Percentiles rank a stretch among this genome's conserved stretches.
phyloP scores from a whole-genome alignment of 2,888 invertebrate genomes.

The Eristalis intricaria region DNA sequence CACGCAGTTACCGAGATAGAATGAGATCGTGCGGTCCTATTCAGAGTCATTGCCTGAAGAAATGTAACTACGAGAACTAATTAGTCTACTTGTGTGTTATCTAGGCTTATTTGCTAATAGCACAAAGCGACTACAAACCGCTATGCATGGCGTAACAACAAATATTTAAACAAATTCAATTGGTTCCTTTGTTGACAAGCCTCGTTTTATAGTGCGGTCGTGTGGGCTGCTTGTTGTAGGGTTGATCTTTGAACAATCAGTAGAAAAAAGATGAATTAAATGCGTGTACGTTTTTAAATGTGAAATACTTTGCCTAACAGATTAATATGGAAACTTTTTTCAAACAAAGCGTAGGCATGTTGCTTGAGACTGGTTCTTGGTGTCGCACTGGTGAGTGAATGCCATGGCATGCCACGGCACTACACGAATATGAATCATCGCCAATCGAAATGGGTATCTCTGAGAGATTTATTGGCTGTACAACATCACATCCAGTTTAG shows the following conservation, averaged over 20 bases:
- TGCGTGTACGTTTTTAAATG: neutral
- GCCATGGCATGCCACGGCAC: neutral
- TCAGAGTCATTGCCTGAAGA: slow-evolving; percentile 9
- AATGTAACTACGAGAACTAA: slow-evolving; percentile 26
- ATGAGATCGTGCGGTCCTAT: neutral
- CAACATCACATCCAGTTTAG: slow-evolving; percentile 16
- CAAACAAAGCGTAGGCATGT: neutral
- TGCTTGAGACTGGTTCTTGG: neutral
- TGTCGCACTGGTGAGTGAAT: neutral
- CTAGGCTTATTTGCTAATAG: slow-evolving; percentile 45
- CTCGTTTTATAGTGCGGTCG: neutral
- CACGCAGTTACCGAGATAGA: neutral
- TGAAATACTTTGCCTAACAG: neutral
- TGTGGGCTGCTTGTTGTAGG: neutral
- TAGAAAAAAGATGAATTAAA: neutral
- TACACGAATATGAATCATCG: slow-evolving; percentile 22
- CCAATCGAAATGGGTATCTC: neutral
- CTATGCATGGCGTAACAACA: slow-evolving; percentile 34
- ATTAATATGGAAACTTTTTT: neutral
- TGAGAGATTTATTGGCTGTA: slow-evolving; percentile 2
- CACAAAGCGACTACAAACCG: slow-evolving; percentile 12
- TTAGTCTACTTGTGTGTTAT: slow-evolving; percentile 53
- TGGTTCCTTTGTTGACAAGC: slow-evolving; percentile 12
- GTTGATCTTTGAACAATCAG: neutral
- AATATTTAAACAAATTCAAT: slow-evolving; percentile 66